phyloP scores from a whole-genome alignment of 2,888 invertebrate genomes.

The Mythimna ferrago region DNA sequence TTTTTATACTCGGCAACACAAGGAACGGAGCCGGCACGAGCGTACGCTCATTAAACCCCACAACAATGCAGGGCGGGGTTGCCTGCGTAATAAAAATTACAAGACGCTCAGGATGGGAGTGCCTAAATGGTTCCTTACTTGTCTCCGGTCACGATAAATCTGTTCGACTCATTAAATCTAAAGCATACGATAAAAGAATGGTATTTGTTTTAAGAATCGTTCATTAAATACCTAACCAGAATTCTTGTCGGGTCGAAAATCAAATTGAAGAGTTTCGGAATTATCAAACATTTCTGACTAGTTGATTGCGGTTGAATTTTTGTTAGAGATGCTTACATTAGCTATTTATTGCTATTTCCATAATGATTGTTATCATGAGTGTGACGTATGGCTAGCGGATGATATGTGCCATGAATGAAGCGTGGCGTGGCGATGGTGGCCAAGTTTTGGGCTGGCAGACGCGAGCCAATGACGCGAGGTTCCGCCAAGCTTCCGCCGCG shows the following conservation, averaged over 20 bases:
- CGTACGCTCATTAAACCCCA: conserved; percentile 81
- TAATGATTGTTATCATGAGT: conserved; percentile 71
- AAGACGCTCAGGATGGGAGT: conserved; percentile 87
- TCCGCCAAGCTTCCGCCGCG: conserved; percentile 86
- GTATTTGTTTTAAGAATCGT: conserved; percentile 33
- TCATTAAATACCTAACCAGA: conserved; percentile 10
- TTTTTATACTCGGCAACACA: conserved; percentile 65
- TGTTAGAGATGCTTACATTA: conserved; percentile 7
- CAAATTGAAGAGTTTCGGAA: conserved; percentile 13
- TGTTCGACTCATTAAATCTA: conserved; percentile 61
- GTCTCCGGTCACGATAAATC: conserved; percentile 77
- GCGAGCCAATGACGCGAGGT: conserved; percentile 88
- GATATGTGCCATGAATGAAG: conserved; percentile 81
- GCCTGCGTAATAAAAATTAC: conserved; percentile 85
- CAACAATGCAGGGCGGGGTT: conserved; percentile 89
- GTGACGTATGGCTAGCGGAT: conserved; percentile 72
- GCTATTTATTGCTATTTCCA: conserved; percentile 23
- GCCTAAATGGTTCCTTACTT: conserved; percentile 82
- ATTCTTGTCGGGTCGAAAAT: conserved; percentile 4
- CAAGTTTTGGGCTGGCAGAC: conserved; percentile 78
- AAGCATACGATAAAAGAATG: conserved; percentile 54
- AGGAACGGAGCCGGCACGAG: conserved; percentile 73
- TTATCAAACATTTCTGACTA: conserved; percentile 4
- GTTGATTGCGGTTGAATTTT: conserved; percentile 1
- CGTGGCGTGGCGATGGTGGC: conserved; percentile 74